These are phyloP conservation scores for Psophia crepitans DNA, from an alignment of 2,113 vertebrate genomes.

Conservation along the genomic window DNA sequence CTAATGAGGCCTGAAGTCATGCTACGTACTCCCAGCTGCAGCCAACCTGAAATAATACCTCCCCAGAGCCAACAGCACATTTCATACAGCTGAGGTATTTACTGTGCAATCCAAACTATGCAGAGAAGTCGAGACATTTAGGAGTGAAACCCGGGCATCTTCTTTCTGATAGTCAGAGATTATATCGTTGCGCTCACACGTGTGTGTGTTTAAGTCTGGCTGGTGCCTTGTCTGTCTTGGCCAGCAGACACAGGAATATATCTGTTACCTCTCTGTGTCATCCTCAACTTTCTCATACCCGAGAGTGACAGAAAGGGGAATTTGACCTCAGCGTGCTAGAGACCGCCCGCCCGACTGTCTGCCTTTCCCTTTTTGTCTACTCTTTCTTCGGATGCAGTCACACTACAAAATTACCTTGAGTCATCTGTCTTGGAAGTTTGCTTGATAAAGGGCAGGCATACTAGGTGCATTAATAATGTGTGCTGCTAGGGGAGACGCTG, in stretches of 20 bases:
- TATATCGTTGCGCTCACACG: not conserved
- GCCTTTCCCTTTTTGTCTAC: constrained; percentile 62
- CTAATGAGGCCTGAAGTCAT: constrained; percentile 43
- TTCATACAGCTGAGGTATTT: constrained; percentile 9
- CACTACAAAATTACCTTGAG: constrained; percentile 59
- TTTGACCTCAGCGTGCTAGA: constrained; percentile 31
- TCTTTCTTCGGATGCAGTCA: constrained; percentile 51
- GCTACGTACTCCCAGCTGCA: not conserved
- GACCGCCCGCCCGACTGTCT: constrained; percentile 52
- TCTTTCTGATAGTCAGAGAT: constrained; percentile 1
- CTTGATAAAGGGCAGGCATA: not conserved
- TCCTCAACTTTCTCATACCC: not conserved
- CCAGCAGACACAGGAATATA: not conserved
- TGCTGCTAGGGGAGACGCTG: not conserved
- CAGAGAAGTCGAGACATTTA: constrained; percentile 39
- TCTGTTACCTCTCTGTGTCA: not conserved
- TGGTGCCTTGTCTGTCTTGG: not conserved
- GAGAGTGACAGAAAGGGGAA: not conserved
- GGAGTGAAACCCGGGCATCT: not conserved
- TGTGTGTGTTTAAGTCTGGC: not conserved
- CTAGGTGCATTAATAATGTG: not conserved
- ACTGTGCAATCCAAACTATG: constrained; percentile 22
- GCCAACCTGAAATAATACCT: constrained; percentile 53
- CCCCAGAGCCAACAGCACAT: constrained; percentile 23
- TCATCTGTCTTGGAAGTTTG: constrained; percentile 27